phyloP scores from a whole-genome alignment of 2,113 vertebrate genomes.

The Pristiophorus japonicus region DNA sequence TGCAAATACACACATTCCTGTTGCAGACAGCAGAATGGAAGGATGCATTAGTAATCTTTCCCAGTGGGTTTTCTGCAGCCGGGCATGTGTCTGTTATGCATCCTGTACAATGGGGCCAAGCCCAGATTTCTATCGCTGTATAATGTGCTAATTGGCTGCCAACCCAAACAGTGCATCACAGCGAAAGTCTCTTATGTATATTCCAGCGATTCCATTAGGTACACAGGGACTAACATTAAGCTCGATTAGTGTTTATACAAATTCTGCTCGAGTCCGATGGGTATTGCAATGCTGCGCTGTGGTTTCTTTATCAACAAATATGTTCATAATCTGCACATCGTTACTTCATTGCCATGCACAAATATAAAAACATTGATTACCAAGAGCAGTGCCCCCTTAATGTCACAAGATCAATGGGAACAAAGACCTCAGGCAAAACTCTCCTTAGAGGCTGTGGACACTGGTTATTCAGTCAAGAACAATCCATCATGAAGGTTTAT shows the following conservation, averaged over 20 bases:
- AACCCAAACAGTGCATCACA: background rate
- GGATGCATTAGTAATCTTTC: background rate
- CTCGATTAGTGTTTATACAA: background rate
- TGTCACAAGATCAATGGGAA: too few species aligned
- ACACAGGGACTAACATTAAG: background rate
- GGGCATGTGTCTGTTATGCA: background rate
- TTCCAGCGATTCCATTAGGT: background rate
- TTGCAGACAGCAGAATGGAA: background rate
- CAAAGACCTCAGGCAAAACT: too few species aligned
- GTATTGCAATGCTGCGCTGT: background rate
- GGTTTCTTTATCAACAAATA: background rate
- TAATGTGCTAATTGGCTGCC: background rate
- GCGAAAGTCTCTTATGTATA: background rate
- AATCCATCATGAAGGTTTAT: too few species aligned
- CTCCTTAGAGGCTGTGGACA: too few species aligned
- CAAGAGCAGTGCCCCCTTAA: too few species aligned
- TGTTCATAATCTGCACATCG: background rate
- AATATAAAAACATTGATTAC: too few species aligned
- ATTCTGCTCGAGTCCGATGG: background rate
- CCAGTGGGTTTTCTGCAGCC: background rate
- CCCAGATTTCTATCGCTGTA: background rate
- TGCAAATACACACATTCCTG: too few species aligned
- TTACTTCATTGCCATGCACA: background rate
- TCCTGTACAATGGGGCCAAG: background rate
- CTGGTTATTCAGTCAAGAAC: too few species aligned